phyloP scores from a whole-genome alignment of 2,113 vertebrate genomes.

The Oplegnathus fasciatus region DNA sequence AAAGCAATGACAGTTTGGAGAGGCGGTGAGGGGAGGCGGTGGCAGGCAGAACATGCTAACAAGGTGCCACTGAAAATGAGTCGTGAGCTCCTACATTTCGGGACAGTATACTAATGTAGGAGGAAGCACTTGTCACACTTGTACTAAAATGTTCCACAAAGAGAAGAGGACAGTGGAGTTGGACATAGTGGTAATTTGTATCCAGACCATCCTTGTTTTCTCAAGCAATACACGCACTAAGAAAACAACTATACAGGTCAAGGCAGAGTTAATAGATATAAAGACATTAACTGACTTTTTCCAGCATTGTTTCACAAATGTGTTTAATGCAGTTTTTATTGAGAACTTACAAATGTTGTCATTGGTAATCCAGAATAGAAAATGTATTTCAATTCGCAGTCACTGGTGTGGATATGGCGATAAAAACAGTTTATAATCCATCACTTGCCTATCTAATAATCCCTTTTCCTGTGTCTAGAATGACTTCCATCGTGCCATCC shows the following conservation, averaged over 20 bases:
- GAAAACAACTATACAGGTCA: not conserved
- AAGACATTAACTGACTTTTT: not conserved
- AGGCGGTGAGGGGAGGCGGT: conserved; percentile 19
- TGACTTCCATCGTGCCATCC: conserved; percentile 96
- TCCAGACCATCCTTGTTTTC: not conserved
- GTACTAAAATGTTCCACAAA: not conserved
- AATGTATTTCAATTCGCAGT: not conserved
- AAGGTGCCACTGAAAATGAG: conserved; percentile 53
- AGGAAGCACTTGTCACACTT: not conserved
- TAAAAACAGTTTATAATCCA: not conserved
- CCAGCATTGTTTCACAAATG: not conserved
- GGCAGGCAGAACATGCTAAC: conserved; percentile 55
- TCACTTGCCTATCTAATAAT: not conserved
- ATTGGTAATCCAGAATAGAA: not conserved
- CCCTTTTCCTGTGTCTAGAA: conserved; percentile 84
- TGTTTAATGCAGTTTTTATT: not conserved
- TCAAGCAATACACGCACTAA: not conserved
- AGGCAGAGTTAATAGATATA: not conserved
- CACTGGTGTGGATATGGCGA: rapidly evolving
- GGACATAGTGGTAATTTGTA: not conserved
- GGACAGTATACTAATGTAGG: conserved; percentile 6
- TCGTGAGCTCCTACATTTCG: conserved; percentile 28
- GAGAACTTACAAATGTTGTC: not conserved
- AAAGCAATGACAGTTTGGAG: conserved; percentile 21
- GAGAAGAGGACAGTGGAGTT: not conserved